Evolutionary conservation across 2,888 invertebrate species (phyloP), one percentile per base, ranked within the genome.

Genomic region (Ametastegia equiseti): DNA sequence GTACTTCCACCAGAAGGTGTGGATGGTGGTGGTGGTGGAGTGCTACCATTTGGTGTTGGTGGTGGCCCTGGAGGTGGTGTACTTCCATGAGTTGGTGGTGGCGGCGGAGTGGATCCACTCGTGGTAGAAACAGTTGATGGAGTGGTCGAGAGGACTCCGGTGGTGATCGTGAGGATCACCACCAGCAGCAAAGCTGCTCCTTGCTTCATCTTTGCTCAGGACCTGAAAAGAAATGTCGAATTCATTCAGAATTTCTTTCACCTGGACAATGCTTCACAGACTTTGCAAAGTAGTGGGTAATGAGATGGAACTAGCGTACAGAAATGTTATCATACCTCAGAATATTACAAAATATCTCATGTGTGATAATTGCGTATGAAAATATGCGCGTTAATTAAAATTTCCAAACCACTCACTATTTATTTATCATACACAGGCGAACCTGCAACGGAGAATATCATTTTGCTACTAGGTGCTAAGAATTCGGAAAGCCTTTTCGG

Each of bases 121-220:
- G n/a, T 30, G 69, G 33, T 33, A 42, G 42, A 23, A 9, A 57
- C 19, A 65, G 19, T 54, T 42, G 73, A 0, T 30, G 15, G 6
- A 0, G 36, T 9, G n/a, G 36, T 80, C 39, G 57, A 81, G 7
- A 33, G 36, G 54, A 83, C 71, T 67, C 81, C 75, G 50, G 81
- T 33, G 75, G 50, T 33, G 36, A 75, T 80, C 77, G 73, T 82
- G 45, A 84, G 81, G 79, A 86, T 82, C 71, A 85, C 83, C 83
- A 85, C 81, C 83, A 90, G 88, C 87, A 89, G 88, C 87, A 88
- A 81, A 81, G 87, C 89, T 87, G 88, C 88, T 82, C 84, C 83
- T 80, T 83, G 84, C 86, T 86, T 88, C 90, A 90, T 89, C 78
- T 84, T 88, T 78, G 50, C 80, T 83, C 65, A 84, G 84, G 82